phyloP scores from a whole-genome alignment of 2,888 invertebrate genomes.

The Unio pictorum region DNA sequence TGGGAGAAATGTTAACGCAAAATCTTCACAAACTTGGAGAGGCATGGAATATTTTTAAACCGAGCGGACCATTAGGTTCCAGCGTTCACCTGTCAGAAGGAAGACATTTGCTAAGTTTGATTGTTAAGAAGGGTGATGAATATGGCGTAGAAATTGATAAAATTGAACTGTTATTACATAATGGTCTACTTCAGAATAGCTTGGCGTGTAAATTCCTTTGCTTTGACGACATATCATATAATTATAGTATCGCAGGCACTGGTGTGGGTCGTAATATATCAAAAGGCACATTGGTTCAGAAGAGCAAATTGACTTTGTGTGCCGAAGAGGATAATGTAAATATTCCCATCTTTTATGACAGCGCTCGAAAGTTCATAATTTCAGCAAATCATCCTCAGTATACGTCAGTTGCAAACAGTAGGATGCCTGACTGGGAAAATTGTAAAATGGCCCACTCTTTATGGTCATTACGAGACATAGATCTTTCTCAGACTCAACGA shows the following conservation, averaged over 20 bases:
- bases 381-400: constrained; percentile 48
- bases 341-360: constrained; percentile 42
- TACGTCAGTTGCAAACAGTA: constrained; percentile 35
- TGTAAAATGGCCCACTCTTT: constrained; percentile 29
- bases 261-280: neutral
- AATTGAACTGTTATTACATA: constrained; percentile 22
- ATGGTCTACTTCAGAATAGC: constrained; percentile 18
- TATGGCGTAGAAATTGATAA: constrained; percentile 51
- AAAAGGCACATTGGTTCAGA: constrained; percentile 22
- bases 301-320: constrained; percentile 39
- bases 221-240: constrained; percentile 29
- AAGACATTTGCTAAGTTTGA: constrained; percentile 27
- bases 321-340: constrained; percentile 56
- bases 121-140: constrained; percentile 23
- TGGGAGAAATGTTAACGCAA: constrained; percentile 19
- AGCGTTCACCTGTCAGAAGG: constrained; percentile 16
- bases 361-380: constrained; percentile 29
- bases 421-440: constrained; percentile 27
- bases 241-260: constrained; percentile 10
- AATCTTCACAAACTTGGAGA: constrained; percentile 13
- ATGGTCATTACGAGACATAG: constrained; percentile 28
- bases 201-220: constrained; percentile 45
- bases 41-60: constrained; percentile 28
- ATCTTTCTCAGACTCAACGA: constrained; percentile 2
- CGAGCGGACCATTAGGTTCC: constrained; percentile 6